These are phyloP conservation scores for Willisornis vidua DNA, from an alignment of 2,113 vertebrate genomes.

Conservation along the genomic window DNA sequence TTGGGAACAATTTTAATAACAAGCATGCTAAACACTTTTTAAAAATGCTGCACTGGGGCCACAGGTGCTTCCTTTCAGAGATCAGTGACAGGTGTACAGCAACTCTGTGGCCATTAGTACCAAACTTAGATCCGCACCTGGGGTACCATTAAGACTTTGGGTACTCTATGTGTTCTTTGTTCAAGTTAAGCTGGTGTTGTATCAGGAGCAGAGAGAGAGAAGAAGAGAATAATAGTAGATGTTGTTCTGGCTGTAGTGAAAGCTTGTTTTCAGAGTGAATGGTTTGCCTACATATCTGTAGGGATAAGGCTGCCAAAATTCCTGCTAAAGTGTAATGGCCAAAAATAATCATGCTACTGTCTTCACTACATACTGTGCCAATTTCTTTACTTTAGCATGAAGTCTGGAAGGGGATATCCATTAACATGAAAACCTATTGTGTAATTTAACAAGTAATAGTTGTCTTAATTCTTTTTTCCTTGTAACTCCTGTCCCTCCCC, in stretches of 20 bases:
- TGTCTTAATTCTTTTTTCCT: not conserved
- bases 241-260: not conserved
- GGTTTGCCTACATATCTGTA: not conserved
- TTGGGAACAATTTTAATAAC: not conserved
- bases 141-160: not conserved
- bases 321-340: not conserved
- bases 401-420: not conserved
- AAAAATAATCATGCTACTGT: not conserved
- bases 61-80: not conserved
- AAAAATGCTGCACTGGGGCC: not conserved
- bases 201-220: not conserved
- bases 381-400: not conserved
- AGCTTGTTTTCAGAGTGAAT: not conserved
- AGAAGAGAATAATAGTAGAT: not conserved
- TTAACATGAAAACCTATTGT: not conserved
- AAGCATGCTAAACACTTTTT: not conserved
- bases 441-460: slow-evolving; percentile 32
- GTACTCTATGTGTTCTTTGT: not conserved
- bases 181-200: not conserved
- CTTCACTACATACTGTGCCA: not conserved
- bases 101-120: not conserved
- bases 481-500: not conserved
- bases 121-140: not conserved
- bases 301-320: not conserved
- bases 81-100: not conserved